Base-by-base conservation (phyloP, 2,113 vertebrate genomes). In the Zosterops borbonicus region DNA sequence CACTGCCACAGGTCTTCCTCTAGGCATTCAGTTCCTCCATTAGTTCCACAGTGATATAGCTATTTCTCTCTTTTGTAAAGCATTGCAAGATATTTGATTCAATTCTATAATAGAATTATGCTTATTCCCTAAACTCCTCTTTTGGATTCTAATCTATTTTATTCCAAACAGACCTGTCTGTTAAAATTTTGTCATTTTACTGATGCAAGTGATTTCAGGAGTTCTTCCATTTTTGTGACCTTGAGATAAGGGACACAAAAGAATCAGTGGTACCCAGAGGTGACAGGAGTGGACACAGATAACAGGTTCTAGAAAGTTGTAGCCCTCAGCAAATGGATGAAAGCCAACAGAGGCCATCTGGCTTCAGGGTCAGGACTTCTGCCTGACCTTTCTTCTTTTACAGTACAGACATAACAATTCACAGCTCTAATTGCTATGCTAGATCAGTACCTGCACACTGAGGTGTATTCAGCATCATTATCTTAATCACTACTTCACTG, bases 281-380 rank as follows among this genome's bases (percentile, higher is more conserved):
- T 67, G 70, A 56, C 37, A 41, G 27, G 37, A 12, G 17, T 70
- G 39, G 37, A 56, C 25, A 52, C 11, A 68, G 16, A 4, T 35
- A 80, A 6, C 0, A 0, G 17, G 5, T 14, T 86, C 14, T 68
- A 22, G 46, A 60, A 76, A 31, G 35, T 9, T 6, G 4, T 37
- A 88, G 23, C 29, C 56, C 9, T 18, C 53, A 87, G 44, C 33
- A 83, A 46, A 53, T 20, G 27, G 58, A 60, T 71, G 10, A 52
- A 59, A 85, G 14, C 14, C 62, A 93, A 29, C 6, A 90, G 58
- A 85, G 3, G 21, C 41, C 41, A 53, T 37, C 53, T 68, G 71
- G 27, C 17, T 83, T 76, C 28, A 80, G 67, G 53, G 71, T 20
- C 53, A 83, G 37, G 41, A 60, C 21, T 83, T 52, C 18, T 94